A percentile compares a stretch with the other conserved stretches of the same genome.
Conservation (phyloP, 2,113 vertebrate genomes). For the Notothenia rossii region DNA sequence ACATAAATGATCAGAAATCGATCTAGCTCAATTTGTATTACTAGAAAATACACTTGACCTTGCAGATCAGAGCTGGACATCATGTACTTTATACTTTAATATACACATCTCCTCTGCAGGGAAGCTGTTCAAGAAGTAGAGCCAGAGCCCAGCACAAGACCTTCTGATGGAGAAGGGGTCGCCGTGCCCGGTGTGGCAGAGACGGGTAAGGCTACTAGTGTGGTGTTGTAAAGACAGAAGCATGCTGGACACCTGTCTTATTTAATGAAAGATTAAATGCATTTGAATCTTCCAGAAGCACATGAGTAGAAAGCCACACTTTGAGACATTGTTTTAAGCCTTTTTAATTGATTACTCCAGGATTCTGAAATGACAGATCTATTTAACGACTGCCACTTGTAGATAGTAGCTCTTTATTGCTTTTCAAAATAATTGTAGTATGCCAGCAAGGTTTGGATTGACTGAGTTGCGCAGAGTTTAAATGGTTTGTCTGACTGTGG, state of each 20-base stretch:
- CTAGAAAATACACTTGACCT: background rate
- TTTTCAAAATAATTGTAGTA: conserved; percentile 5
- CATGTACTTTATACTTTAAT: background rate
- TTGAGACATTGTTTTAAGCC: background rate
- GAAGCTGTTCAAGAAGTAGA: conserved; percentile 16
- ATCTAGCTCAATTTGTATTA: background rate
- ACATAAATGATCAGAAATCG: background rate
- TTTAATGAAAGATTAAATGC: background rate
- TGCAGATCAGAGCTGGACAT: background rate
- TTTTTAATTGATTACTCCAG: background rate
- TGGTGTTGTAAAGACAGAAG: background rate
- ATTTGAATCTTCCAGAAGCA: background rate
- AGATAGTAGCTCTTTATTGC: background rate
- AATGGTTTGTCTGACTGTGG: conserved; percentile 1
- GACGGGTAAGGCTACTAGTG: conserved; percentile 35
- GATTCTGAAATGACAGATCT: background rate
- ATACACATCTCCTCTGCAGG: conserved; percentile 37
- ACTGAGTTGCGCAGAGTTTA: conserved; percentile 3
- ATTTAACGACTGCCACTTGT: background rate
- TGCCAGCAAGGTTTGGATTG: background rate
- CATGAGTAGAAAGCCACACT: background rate
- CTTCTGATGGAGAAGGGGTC: conserved; percentile 6
- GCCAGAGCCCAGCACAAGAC: background rate
- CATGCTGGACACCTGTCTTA: background rate
- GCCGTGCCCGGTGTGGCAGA: conserved; percentile 8